phyloP scores from a whole-genome alignment of 2,113 vertebrate genomes.

The Ailuropoda melanoleuca region DNA sequence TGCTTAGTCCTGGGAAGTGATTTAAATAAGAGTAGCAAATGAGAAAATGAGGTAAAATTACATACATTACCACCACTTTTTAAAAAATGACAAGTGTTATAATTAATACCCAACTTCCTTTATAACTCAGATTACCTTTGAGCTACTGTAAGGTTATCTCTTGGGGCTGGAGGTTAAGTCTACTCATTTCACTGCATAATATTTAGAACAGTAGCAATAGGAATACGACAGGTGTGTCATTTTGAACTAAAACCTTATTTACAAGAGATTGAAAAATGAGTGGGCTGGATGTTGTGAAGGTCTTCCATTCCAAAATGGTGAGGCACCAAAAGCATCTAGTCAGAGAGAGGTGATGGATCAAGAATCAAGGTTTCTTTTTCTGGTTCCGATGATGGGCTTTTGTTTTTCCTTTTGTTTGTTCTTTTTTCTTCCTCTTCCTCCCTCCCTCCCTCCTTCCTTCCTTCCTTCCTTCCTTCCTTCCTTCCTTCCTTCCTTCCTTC shows the following conservation, averaged over 20 bases:
- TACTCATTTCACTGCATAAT: conserved; percentile 27
- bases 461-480: too few species aligned
- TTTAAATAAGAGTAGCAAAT: conserved; percentile 80
- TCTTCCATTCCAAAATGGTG: not conserved
- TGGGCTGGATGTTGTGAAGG: not conserved
- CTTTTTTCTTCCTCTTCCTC: not conserved
- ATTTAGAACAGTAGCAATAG: conserved; percentile 14
- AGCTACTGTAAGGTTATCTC: conserved; percentile 52
- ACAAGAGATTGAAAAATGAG: conserved; percentile 11
- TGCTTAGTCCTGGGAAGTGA: conserved; percentile 61
- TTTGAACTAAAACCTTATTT: conserved; percentile 38
- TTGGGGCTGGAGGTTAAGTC: conserved; percentile 28
- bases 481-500: too few species aligned
- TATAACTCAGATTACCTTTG: conserved; percentile 65
- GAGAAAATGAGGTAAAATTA: conserved; percentile 79
- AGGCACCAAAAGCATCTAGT: not conserved
- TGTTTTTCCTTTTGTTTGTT: not conserved
- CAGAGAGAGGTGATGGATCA: not conserved
- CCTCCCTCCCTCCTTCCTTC: too few species aligned
- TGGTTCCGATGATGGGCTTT: not conserved
- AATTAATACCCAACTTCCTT: conserved; percentile 74
- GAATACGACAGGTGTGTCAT: not conserved
- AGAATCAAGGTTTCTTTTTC: not conserved
- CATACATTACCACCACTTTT: conserved; percentile 50
- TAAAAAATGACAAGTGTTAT: conserved; percentile 69